Base-by-base conservation (phyloP, 2,113 vertebrate genomes). In the Tragelaphus imberbis region DNA sequence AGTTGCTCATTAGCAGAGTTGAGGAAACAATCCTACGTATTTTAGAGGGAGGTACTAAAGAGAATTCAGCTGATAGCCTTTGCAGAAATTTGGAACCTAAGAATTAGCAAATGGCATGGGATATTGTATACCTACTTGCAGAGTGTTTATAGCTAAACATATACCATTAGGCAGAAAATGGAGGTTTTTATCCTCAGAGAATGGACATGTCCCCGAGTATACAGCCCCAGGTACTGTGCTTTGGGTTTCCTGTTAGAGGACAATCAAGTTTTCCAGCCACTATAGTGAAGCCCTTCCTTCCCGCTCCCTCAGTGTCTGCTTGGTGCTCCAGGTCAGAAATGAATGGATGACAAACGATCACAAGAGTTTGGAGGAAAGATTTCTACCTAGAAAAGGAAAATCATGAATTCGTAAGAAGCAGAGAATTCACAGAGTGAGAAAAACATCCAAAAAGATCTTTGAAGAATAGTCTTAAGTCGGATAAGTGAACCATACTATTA, bases 371-470 rank as follows among this genome's bases (percentile, higher is more conserved):
- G 19, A 80, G 7, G 25, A 87, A 51, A 93, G 3, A 33, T 61
- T 56, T n/a, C 1, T 28, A 21, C 15, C n/a, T 56, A 53, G 14
- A 36, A 88, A 17, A 68, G 61, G 80, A 82, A 87, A 68, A 7
- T 28, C 55, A 36, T 11, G 14, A 84, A 61, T 84, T 25, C 87
- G 5, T 79, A 84, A 90, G 56, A 88, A 80, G n/a, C 44, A 84
- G 51, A 94, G 25, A 53, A 91, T 53, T 7, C 5, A 79, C 11
- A 19, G 23, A 79, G 77, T 79, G 44, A 79, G 85, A 21, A 40
- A 90, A 81, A 51, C 27, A 40, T 79, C 17, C 84, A 49, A 87
- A 90, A 84, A 33, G 2, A 23, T 90, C 49, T 94, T 82, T 88
- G 33, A 68, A 40, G 23, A 81, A 28, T 87, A 90, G 82, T 81